Percentiles rank a stretch among this genome's conserved stretches.
Evolutionary conservation across 2,797 vertebrate genomes (phyloP).

Genomic region (Myotis planiceps): DNA sequence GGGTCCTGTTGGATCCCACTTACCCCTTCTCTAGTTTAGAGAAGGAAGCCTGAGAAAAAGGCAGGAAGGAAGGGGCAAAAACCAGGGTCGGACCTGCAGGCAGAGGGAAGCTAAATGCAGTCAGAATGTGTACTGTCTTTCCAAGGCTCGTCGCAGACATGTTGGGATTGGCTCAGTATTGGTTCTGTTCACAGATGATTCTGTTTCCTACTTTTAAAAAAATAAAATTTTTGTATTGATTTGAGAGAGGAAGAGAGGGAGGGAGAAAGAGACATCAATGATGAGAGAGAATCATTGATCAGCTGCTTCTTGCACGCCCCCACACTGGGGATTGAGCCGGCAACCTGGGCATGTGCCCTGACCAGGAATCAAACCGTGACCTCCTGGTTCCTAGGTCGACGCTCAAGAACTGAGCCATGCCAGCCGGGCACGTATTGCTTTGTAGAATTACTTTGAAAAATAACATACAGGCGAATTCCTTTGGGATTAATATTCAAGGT

Average conservation of each 20-base stretch:
- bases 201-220: not conserved
- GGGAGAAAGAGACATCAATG: too few species aligned
- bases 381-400: too few species aligned
- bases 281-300: too few species aligned
- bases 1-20: not conserved
- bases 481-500: not conserved
- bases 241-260: too few species aligned
- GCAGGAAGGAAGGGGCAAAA: not conserved
- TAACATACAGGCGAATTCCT: not conserved
- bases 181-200: not conserved
- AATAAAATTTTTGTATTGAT: too few species aligned
- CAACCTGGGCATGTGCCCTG: too few species aligned
- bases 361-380: too few species aligned
- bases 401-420: too few species aligned
- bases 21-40: not conserved
- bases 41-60: not conserved
- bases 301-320: too few species aligned
- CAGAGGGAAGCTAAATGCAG: not conserved
- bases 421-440: too few species aligned
- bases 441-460: conserved; percentile 13
- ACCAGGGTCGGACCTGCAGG: not conserved
- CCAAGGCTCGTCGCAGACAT: not conserved
- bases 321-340: too few species aligned
- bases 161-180: not conserved
- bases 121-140: not conserved